Evolutionary conservation across 2,888 invertebrate genomes (phyloP), one percentile per base, ranked within the genome.

Genomic region (Drosophila austrosaltans): DNA sequence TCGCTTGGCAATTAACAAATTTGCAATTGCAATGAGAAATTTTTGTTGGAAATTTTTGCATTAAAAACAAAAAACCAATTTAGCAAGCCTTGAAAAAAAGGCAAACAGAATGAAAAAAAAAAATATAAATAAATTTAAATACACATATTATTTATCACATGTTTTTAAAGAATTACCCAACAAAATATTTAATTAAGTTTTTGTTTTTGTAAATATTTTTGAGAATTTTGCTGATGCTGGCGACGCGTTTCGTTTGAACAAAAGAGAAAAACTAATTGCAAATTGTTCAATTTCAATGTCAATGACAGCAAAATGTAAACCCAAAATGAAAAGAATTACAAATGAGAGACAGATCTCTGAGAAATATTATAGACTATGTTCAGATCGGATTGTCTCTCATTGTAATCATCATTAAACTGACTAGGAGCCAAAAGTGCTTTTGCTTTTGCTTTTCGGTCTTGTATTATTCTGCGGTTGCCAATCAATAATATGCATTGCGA

Each of bases 401-500:
- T 60, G 60, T 70, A 59, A 72, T 69, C 59, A 69, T 71, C 71
- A 69, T 72, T 61, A 22, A 39, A 20, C 36, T 36, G 56, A 20
- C 56, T 36, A 39, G 39, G 39, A 57, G 57, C 22, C 57, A 16
- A 22, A 57, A 57, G 39, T 39, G 32, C 63, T 69, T 39, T 58
- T 30, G 32, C 63, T 69, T 39, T 58, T 30, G 64, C n/a, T 28
- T 12, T 42, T 30, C 42, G 30, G 71, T 58, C 42, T 39, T 63
- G 72, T 70, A 66, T 66, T 72, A 73, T 79, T 78, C 59, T 81
- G 80, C 60, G 76, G 70, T 72, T 79, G 75, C 70, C 86, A 79
- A 81, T 82, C 86, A 81, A 77, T 82, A 80, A 74, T 74, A 75
- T 85, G 73, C 80, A 78, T 61, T 77, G 72, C 61, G 74, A 80